A percentile compares a stretch with the other conserved stretches of the same genome.
phyloP scores from a whole-genome alignment of 1,140 invertebrate genomes.

The Asbolus verrucosus region DNA sequence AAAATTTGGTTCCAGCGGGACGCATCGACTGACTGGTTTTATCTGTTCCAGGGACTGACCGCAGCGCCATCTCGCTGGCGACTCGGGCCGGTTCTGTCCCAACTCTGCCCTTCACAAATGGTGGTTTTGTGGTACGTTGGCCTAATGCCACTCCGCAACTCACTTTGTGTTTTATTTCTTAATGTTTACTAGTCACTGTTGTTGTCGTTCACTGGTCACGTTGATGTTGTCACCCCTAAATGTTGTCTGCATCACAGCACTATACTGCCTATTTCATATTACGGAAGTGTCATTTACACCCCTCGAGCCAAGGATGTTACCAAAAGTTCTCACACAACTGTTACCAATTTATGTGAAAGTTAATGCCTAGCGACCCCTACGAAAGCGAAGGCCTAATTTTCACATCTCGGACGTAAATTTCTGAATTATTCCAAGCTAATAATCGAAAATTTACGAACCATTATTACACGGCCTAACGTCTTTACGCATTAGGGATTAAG shows the following conservation, averaged over 20 bases:
- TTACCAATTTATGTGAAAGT: conserved; percentile 35
- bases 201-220: conserved; percentile 56
- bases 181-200: conserved; percentile 51
- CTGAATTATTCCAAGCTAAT: conserved; percentile 2
- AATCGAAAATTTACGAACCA: conserved; percentile 7
- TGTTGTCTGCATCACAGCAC: conserved; percentile 59
- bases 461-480: background rate
- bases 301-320: conserved; percentile 22
- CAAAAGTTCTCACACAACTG: conserved; percentile 27
- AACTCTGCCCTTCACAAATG: conserved; percentile 58
- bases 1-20: conserved; percentile 18
- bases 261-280: conserved; percentile 18
- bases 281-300: conserved; percentile 28
- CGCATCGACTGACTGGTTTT: conserved; percentile 48
- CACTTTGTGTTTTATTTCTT: conserved; percentile 54
- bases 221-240: conserved; percentile 57
- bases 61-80: conserved; percentile 64
- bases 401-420: conserved; percentile 17
- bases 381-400: conserved; percentile 21
- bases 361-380: conserved; percentile 6
- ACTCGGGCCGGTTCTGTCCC: conserved; percentile 63
- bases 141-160: conserved; percentile 58
- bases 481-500: background rate
- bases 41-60: conserved; percentile 65
- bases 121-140: conserved; percentile 65